These are phyloP conservation scores for Dolomedes plantarius DNA, from an alignment of 2,888 invertebrate genomes.

Conservation along the genomic window DNA sequence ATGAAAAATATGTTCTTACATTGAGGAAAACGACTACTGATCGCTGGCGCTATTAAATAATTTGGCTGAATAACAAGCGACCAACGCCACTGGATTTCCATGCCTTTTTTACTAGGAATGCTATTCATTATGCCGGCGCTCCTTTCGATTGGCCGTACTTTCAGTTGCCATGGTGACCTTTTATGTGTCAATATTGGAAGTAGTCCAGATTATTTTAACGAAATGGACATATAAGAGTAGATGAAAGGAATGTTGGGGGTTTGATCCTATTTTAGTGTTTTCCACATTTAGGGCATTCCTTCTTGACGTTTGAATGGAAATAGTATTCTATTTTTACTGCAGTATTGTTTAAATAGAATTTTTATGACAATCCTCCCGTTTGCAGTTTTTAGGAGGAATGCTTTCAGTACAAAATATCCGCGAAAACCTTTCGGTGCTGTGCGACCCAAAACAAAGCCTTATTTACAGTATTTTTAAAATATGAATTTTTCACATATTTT, in stretches of 20 bases:
- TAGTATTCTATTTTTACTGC: background rate
- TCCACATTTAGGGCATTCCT: background rate
- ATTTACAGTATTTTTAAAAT: no score
- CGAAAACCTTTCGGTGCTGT: no score
- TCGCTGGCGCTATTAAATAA: background rate
- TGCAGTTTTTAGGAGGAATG: no score
- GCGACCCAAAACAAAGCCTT: no score
- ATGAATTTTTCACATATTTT: no score
- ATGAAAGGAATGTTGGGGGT: background rate
- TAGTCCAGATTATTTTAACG: constrained; percentile 27
- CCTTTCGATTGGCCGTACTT: constrained; percentile 32
- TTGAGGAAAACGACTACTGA: no score
- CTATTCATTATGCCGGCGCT: constrained; percentile 27
- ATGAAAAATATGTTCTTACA: no score
- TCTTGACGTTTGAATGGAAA: background rate
- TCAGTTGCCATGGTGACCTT: constrained; percentile 35
- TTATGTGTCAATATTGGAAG: constrained; percentile 50
- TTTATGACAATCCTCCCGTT: background rate
- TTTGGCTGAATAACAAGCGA: background rate
- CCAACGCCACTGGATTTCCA: background rate
- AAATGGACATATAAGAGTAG: background rate
- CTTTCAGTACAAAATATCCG: no score
- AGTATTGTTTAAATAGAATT: background rate
- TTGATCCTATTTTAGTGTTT: background rate
- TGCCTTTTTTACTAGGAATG: background rate